Evolutionary conservation across 2,888 invertebrate genomes (phyloP).

Genomic region (Clitarchus hookeri): DNA sequence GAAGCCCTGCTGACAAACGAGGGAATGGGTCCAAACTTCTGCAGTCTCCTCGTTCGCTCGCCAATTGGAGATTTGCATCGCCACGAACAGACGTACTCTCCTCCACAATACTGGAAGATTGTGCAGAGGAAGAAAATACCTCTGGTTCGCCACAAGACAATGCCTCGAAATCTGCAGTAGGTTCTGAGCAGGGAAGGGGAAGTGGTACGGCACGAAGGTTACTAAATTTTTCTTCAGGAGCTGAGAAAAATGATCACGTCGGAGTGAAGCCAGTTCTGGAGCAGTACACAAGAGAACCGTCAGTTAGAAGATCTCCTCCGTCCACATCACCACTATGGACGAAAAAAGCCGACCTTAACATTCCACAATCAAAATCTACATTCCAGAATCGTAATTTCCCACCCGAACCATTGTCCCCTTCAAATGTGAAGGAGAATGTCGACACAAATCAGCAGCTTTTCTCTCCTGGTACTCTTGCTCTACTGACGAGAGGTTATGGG

Average conservation of each 20-base stretch:
- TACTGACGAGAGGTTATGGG: not conserved
- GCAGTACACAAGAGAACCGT: not conserved
- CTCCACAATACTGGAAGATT: slow-evolving; percentile 82
- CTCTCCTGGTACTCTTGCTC: not conserved
- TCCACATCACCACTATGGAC: not conserved
- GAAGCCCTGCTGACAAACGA: slow-evolving; percentile 69
- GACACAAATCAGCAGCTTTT: slow-evolving; percentile 31
- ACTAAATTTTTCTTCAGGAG: slow-evolving; percentile 21
- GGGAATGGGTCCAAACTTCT: slow-evolving; percentile 55
- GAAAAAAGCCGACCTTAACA: not conserved
- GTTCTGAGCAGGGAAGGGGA: not conserved
- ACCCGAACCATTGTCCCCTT: slow-evolving; percentile 34
- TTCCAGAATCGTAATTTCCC: not conserved
- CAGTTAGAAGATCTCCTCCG: not conserved
- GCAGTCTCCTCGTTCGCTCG: slow-evolving; percentile 62
- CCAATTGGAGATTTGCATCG: slow-evolving; percentile 70
- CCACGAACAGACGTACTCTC: slow-evolving; percentile 83
- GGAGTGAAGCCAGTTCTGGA: not conserved
- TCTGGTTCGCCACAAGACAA: slow-evolving; percentile 43
- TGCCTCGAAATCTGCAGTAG: not conserved
- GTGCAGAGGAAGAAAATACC: slow-evolving; percentile 76
- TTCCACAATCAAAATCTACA: not conserved
- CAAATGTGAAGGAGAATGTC: slow-evolving; percentile 39
- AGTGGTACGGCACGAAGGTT: slow-evolving; percentile 25
- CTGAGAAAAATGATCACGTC: not conserved